phyloP scores from a whole-genome alignment of 2,797 vertebrate species.

The Simalia tracyae region DNA sequence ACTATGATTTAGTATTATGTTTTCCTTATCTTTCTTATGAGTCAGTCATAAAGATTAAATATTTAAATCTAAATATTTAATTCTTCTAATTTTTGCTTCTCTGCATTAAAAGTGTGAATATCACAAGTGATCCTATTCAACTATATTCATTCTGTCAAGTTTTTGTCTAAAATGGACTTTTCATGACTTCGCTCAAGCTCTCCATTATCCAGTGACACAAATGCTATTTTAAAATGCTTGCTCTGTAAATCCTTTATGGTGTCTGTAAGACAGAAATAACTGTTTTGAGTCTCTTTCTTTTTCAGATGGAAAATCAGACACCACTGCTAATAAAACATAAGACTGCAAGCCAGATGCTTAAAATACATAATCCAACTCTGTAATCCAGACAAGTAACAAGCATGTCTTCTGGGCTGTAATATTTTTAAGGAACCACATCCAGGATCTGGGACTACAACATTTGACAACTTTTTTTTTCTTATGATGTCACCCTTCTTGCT shows the following conservation, averaged over 20 bases:
- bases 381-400: constrained; percentile 42
- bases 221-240: constrained; percentile 58
- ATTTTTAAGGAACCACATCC: not conserved
- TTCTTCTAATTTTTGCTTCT: not conserved
- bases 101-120: not conserved
- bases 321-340: constrained; percentile 45
- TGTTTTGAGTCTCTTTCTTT: not conserved
- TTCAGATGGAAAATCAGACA: constrained; percentile 66
- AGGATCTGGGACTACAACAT: not conserved
- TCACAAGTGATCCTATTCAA: constrained; percentile 9
- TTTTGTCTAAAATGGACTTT: constrained; percentile 41
- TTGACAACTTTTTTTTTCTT: not conserved
- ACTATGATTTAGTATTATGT: not conserved
- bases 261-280: not conserved
- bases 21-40: not conserved
- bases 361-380: constrained; percentile 51
- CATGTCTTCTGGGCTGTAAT: not conserved
- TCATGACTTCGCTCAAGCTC: constrained; percentile 49
- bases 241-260: not conserved
- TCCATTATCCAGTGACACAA: constrained; percentile 41
- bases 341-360: constrained; percentile 36
- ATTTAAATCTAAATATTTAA: not conserved
- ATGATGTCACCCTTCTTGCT: not conserved
- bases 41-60: not conserved
- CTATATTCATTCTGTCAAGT: constrained; percentile 44